phyloP scores from a whole-genome alignment of 2,113 vertebrate genomes.

The Leptosomus discolor region DNA sequence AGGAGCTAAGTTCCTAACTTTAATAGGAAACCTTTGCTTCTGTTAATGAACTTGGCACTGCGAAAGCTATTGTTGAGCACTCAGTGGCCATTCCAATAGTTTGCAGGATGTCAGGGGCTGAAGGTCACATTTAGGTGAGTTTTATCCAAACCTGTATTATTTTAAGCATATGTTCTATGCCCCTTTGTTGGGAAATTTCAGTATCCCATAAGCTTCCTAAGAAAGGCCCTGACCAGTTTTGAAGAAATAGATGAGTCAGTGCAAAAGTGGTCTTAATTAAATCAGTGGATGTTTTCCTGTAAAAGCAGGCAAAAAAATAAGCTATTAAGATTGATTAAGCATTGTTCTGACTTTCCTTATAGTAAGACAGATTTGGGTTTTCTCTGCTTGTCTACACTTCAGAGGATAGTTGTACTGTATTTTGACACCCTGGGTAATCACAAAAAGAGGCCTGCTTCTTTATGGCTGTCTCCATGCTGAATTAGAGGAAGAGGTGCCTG shows the following conservation, averaged over 20 bases:
- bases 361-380: background rate
- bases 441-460: background rate
- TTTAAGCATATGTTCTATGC: background rate
- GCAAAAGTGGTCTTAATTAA: background rate
- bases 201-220: background rate
- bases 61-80: background rate
- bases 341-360: slow-evolving; percentile 23
- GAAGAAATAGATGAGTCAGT: background rate
- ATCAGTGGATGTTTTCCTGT: background rate
- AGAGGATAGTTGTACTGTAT: background rate
- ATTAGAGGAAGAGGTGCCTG: background rate
- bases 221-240: background rate
- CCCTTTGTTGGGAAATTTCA: background rate
- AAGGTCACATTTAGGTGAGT: background rate
- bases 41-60: background rate
- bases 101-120: background rate
- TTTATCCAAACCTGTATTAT: background rate
- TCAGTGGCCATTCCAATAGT: background rate
- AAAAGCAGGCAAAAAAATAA: background rate
- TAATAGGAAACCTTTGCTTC: background rate
- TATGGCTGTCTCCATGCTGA: background rate
- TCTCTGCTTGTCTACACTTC: background rate
- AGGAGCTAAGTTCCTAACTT: background rate
- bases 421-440: background rate
- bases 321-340: background rate